phyloP scores from a whole-genome alignment of 2,797 vertebrate species.

The Cossypha caffra region DNA sequence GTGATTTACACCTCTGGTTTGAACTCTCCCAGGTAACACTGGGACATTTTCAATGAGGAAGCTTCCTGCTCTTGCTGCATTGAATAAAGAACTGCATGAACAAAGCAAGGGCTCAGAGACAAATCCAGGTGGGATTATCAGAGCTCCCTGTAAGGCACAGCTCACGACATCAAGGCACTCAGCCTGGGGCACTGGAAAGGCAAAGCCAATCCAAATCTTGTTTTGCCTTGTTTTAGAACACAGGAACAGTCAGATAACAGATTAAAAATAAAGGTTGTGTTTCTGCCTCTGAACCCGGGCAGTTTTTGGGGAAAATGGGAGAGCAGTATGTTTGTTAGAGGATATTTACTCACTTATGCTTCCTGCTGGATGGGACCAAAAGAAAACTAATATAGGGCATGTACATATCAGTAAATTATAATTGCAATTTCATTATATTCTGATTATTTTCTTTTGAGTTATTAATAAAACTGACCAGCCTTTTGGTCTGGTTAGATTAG shows the following conservation, averaged over 20 bases:
- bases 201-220: background rate
- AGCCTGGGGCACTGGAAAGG: background rate
- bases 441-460: background rate
- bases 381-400: background rate
- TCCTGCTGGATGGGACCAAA: background rate
- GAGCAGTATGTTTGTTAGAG: background rate
- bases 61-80: background rate
- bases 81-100: background rate
- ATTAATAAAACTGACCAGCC: background rate
- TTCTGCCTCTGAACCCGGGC: background rate
- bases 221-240: background rate
- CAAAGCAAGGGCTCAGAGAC: background rate
- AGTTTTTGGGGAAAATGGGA: background rate
- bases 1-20: background rate
- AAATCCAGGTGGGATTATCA: background rate
- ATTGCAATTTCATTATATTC: background rate
- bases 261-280: background rate
- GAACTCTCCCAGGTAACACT: background rate
- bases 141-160: background rate
- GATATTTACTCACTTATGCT: background rate
- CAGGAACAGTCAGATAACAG: background rate
- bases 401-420: background rate
- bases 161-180: background rate
- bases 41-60: background rate
- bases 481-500: background rate